Evolutionary conservation across 2,888 invertebrate species (phyloP).

Genomic region (Nomada ferruginata): DNA sequence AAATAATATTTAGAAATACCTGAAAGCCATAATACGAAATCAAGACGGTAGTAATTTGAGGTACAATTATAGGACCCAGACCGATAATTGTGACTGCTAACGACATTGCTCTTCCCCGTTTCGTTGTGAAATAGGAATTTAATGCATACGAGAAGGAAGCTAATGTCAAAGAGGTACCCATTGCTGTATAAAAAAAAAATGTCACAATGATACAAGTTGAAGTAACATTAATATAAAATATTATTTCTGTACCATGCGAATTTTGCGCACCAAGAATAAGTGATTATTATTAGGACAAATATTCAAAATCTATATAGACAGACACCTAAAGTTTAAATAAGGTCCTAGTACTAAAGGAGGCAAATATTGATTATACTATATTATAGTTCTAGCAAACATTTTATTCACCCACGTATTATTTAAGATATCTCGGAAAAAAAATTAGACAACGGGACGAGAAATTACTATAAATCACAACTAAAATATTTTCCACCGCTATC

Average conservation of each 20-base stretch:
- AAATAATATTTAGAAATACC: conserved; percentile 62
- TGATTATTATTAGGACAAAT: no score
- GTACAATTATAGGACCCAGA: conserved; percentile 88
- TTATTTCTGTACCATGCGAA: neutral
- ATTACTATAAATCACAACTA: no score
- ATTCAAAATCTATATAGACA: no score
- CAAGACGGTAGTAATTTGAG: conserved; percentile 86
- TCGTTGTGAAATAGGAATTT: conserved; percentile 88
- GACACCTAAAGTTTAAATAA: no score
- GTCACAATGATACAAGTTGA: neutral
- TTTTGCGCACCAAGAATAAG: neutral
- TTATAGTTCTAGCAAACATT: no score
- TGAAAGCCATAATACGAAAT: conserved; percentile 86
- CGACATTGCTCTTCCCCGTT: conserved; percentile 87
- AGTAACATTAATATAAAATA: neutral
- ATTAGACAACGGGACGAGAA: no score
- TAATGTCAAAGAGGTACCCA: conserved; percentile 87
- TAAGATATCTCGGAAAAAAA: no score
- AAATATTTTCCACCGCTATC: no score
- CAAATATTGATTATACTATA: no score
- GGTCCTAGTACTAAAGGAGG: no score
- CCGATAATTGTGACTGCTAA: conserved; percentile 88
- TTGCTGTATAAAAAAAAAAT: conserved; percentile 84
- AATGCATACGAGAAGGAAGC: conserved; percentile 88
- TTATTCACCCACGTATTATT: no score